Conservation (phyloP, 2,888 invertebrate genomes). For the Drosophila cracens region DNA sequence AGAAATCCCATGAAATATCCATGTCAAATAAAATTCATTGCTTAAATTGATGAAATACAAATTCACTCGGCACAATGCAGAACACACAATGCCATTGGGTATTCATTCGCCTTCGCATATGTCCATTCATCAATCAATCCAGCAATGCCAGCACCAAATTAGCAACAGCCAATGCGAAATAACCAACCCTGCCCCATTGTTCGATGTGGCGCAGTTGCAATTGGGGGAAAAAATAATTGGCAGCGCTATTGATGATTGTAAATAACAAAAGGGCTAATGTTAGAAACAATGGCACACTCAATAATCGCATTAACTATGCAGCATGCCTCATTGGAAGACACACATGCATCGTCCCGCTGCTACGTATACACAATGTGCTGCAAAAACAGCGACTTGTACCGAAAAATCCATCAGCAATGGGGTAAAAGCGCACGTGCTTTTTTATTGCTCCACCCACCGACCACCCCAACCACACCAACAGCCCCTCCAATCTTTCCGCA, state of each 20-base stretch:
- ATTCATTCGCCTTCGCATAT: constrained; percentile 43
- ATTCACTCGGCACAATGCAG: constrained; percentile 55
- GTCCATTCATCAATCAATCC: constrained; percentile 39
- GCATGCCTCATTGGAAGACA: constrained; percentile 1
- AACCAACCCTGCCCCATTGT: constrained; percentile 26
- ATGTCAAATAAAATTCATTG: constrained; percentile 16
- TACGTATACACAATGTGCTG: constrained; percentile 47
- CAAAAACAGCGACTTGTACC: constrained; percentile 11
- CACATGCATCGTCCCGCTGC: neutral
- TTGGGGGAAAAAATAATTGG: constrained; percentile 45
- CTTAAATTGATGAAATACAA: constrained; percentile 58
- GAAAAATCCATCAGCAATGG: constrained; percentile 52
- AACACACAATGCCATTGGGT: constrained; percentile 43
- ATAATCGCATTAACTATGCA: constrained; percentile 38
- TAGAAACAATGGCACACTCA: constrained; percentile 8
- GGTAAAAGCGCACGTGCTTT: constrained; percentile 17
- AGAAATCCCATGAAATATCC: neutral
- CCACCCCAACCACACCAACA: no score
- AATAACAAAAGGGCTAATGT: constrained; percentile 27
- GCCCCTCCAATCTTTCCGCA: neutral
- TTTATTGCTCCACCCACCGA: constrained; percentile 12
- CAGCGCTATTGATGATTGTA: constrained; percentile 28
- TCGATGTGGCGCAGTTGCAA: constrained; percentile 14
- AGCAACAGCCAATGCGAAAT: constrained; percentile 43
- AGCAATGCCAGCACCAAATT: constrained; percentile 68